Base-by-base conservation (phyloP, 2,797 vertebrate genomes). In the Leptatherina wallacei region DNA sequence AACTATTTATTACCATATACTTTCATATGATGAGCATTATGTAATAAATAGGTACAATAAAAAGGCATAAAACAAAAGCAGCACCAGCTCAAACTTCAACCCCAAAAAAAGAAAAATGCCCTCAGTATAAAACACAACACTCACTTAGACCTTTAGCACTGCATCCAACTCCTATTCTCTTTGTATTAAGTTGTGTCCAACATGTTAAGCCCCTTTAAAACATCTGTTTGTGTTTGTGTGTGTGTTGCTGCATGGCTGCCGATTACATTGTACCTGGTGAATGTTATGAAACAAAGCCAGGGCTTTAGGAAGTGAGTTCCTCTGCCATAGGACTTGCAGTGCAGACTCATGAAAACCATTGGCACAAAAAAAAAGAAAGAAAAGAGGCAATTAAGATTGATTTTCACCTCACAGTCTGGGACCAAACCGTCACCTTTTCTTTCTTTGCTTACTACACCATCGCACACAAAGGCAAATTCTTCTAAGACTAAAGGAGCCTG, bases 321-420 rank as follows among this genome's bases (percentile, higher is more conserved):
- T 73, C 75, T 82, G 86, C 81, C 85, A 27, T 55, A 66, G 74
- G 83, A 84, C 79, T 81, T 69, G 78, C 66, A 77, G 54, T 22
- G 51, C 18, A 18, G 55, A 24, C 80, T 77, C 73, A 70, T 67
- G 80, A 87, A 59, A 56, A 84, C 73, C n/a, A 20, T 71, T 29
- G 70, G 70, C 75, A 77, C 71, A 47, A 49, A 65, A 49, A 69
- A 65, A 73, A 68, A 74, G 65, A 73, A 42, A 73, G 65, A 87
- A 68, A 84, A 82, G 69, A 76, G 73, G 77, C 72, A 91, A 89
- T 90, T 89, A 92, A 85, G 86, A 85, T 86, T 89, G 57, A 91
- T 92, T 92, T 89, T 88, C 84, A 91, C 85, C 85, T 91, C 71
- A 35, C 80, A 73, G 83, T 81, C 82, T 83, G 75, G 77, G 69